These are phyloP conservation scores for Caenorhabditis inopinata DNA, from an alignment of 1,140 invertebrate species.

Conservation along the genomic window DNA sequence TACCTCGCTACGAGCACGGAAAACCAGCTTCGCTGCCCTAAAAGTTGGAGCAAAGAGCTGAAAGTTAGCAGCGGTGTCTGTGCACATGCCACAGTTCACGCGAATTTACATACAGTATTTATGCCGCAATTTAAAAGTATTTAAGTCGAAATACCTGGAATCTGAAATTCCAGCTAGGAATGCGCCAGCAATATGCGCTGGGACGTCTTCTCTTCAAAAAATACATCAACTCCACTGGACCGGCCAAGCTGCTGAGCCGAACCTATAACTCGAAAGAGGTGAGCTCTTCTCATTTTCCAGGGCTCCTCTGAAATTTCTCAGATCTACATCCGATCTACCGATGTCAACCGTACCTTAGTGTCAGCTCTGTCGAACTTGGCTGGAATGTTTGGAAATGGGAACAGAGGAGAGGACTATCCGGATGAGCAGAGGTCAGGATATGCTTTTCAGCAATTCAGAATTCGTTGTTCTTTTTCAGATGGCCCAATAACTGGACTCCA, in stretches of 20 bases:
- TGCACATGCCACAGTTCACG: no score
- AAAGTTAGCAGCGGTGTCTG: no score
- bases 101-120: no score
- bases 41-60: no score
- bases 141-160: neutral
- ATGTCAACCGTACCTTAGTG: conserved; percentile 47
- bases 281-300: neutral
- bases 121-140: no score
- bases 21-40: no score
- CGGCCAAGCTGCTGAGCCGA: conserved; percentile 32
- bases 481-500: conserved; percentile 51
- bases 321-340: conserved; percentile 48
- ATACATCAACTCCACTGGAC: conserved; percentile 47
- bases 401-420: conserved; percentile 43
- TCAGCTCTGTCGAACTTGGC: conserved; percentile 46
- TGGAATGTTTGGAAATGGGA: conserved; percentile 50
- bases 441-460: neutral
- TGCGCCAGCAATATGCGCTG: conserved; percentile 53
- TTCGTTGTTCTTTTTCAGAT: neutral
- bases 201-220: conserved; percentile 44
- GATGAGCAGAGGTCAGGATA: neutral
- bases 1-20: no score
- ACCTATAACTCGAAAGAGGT: conserved; percentile 49
- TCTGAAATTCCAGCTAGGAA: conserved; percentile 54
- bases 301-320: neutral